phyloP scores from a whole-genome alignment of 2,888 invertebrate species.

The Netelia inedita region DNA sequence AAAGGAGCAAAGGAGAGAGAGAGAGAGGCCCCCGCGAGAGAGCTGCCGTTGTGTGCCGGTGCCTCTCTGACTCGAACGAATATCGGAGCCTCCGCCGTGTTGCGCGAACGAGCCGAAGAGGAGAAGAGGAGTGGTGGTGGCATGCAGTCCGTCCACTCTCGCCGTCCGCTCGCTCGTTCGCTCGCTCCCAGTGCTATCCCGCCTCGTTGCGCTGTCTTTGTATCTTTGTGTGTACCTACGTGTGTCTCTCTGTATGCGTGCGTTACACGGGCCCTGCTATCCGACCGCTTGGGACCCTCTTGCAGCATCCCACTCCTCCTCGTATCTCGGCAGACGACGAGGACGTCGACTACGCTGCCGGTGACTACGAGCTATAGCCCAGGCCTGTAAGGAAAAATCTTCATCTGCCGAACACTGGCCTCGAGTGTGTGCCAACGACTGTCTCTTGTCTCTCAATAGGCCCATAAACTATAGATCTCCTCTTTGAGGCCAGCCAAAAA shows the following conservation, averaged over 20 bases:
- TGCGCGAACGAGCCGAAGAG: conserved; percentile 55
- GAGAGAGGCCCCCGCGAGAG: conserved; percentile 47
- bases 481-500: no score
- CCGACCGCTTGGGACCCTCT: conserved; percentile 59
- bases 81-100: conserved; percentile 6
- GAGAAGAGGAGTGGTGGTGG: conserved; percentile 80
- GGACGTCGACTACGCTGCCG: conserved; percentile 1
- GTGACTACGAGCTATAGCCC: neutral
- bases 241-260: conserved; percentile 1
- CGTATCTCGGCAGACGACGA: conserved; percentile 39
- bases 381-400: neutral
- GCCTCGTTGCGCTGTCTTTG: conserved; percentile 43
- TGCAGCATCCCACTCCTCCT: conserved; percentile 75
- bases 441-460: no score
- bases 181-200: conserved; percentile 18
- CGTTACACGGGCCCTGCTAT: conserved; percentile 53
- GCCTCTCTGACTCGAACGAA: conserved; percentile 48
- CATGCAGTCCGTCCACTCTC: conserved; percentile 85
- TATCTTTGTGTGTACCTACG: neutral
- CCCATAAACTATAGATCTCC: no score
- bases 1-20: conserved; percentile 73
- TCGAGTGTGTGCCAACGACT: conserved; percentile 10
- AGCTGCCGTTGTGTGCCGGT: conserved; percentile 30
- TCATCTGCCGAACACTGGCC: conserved; percentile 41
- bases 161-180: conserved; percentile 73